Conservation (phyloP, 1,140 invertebrate species). For the Drosophila biarmipes region DNA sequence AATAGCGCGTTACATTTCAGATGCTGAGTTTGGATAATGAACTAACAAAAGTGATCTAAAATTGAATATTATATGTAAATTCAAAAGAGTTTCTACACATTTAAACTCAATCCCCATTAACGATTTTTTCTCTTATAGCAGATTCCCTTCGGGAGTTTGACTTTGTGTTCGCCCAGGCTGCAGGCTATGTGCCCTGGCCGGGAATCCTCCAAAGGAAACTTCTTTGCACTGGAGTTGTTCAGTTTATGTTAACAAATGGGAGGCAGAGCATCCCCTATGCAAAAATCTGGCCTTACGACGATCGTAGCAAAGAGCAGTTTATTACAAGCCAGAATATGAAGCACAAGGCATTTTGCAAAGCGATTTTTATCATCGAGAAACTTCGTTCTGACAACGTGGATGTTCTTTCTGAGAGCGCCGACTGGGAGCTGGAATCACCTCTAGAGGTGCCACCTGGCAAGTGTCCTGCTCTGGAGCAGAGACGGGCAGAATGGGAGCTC, state of each 20-base stretch:
- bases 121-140: not conserved
- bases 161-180: slow-evolving; percentile 35
- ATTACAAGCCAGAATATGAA: slow-evolving; percentile 4
- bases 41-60: too few relatives aligned
- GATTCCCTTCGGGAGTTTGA: slow-evolving; percentile 7
- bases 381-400: not conserved
- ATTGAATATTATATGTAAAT: too few relatives aligned
- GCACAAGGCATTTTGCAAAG: slow-evolving; percentile 14
- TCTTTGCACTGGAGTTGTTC: not conserved
- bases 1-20: too few relatives aligned
- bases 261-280: not conserved
- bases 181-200: slow-evolving; percentile 43
- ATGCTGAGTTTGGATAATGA: too few relatives aligned
- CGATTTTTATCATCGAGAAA: slow-evolving; percentile 25
- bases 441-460: not conserved
- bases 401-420: not conserved
- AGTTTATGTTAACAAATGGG: slow-evolving; percentile 24
- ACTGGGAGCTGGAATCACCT: not conserved
- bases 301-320: slow-evolving; percentile 21
- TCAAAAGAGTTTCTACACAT: too few relatives aligned
- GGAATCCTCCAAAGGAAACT: slow-evolving; percentile 2
- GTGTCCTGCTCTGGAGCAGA: too few relatives aligned
- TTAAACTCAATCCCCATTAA: too few relatives aligned
- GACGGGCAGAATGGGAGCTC: not conserved
- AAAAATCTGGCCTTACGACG: slow-evolving; percentile 45